A percentile compares a stretch with the other conserved stretches of the same genome.
These are phyloP conservation scores for Pollenia angustigena DNA, from an alignment of 2,888 invertebrate genomes.

Conservation along the genomic window DNA sequence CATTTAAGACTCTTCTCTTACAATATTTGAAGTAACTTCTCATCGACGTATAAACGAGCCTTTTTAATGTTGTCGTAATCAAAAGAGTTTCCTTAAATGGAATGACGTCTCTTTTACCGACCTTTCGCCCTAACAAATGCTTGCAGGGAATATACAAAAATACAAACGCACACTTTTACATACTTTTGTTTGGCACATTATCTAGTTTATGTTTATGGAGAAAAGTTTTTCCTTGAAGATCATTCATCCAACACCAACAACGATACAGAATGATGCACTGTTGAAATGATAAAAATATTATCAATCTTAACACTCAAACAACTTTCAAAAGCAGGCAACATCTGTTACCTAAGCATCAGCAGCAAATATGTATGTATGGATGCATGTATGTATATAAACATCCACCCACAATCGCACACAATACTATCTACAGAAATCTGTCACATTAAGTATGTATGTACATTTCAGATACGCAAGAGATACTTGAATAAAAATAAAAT, in stretches of 20 bases:
- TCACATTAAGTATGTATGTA: not conserved
- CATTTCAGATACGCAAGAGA: not conserved
- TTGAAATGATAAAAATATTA: conserved; percentile 69
- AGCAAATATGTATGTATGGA: not conserved
- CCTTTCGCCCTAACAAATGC: too few species aligned
- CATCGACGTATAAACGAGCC: too few species aligned
- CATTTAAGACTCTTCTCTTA: too few species aligned
- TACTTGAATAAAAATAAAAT: too few species aligned
- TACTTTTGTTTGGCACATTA: conserved; percentile 42
- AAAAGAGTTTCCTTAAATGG: too few species aligned
- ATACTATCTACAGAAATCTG: not conserved
- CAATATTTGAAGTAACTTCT: too few species aligned
- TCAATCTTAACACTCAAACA: conserved; percentile 69
- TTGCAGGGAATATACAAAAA: not conserved
- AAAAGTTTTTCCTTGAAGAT: conserved; percentile 52
- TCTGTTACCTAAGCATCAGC: conserved; percentile 59
- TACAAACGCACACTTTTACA: not conserved
- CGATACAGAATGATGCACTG: conserved; percentile 50
- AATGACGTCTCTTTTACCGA: too few species aligned
- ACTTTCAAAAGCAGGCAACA: conserved; percentile 64
- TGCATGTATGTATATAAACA: too few species aligned
- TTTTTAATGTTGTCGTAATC: too few species aligned
- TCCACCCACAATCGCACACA: not conserved
- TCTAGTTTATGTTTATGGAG: conserved; percentile 52
- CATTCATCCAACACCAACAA: conserved; percentile 35